phyloP scores from a whole-genome alignment of 2,888 invertebrate species.

The Antheraea assamensis region DNA sequence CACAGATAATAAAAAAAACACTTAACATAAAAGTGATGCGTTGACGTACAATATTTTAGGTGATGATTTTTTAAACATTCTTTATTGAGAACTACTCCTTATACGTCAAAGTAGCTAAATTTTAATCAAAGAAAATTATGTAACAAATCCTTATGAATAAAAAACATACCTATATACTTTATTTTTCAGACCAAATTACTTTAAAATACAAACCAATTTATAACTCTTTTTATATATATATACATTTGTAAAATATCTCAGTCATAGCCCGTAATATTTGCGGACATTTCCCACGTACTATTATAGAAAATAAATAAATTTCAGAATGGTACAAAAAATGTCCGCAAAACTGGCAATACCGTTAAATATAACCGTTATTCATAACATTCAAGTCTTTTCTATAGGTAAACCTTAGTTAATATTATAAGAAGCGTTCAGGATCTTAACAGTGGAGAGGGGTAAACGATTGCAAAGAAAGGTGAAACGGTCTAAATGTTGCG shows the following conservation, averaged over 20 bases:
- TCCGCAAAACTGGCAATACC: slow-evolving; percentile 52
- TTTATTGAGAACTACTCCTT: too few relatives aligned
- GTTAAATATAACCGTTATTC: slow-evolving; percentile 38
- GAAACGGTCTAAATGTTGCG: slow-evolving; percentile 20
- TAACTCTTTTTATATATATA: slow-evolving; percentile 24
- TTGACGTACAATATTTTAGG: too few relatives aligned
- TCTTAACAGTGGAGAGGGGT: slow-evolving; percentile 49
- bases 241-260: slow-evolving; percentile 30
- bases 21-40: too few relatives aligned
- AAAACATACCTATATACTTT: not conserved
- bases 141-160: not conserved
- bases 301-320: slow-evolving; percentile 25
- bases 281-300: slow-evolving; percentile 38
- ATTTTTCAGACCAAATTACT: slow-evolving; percentile 15
- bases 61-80: too few relatives aligned
- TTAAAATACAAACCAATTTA: slow-evolving; percentile 24
- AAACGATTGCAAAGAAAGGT: slow-evolving; percentile 18
- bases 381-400: slow-evolving; percentile 48
- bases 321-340: slow-evolving; percentile 42
- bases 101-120: not conserved
- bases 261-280: slow-evolving; percentile 40
- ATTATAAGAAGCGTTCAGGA: slow-evolving; percentile 48
- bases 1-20: too few relatives aligned
- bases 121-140: not conserved
- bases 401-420: slow-evolving; percentile 41